Evolutionary conservation across 2,888 invertebrate species (phyloP).

Genomic region (Latrodectus elegans): DNA sequence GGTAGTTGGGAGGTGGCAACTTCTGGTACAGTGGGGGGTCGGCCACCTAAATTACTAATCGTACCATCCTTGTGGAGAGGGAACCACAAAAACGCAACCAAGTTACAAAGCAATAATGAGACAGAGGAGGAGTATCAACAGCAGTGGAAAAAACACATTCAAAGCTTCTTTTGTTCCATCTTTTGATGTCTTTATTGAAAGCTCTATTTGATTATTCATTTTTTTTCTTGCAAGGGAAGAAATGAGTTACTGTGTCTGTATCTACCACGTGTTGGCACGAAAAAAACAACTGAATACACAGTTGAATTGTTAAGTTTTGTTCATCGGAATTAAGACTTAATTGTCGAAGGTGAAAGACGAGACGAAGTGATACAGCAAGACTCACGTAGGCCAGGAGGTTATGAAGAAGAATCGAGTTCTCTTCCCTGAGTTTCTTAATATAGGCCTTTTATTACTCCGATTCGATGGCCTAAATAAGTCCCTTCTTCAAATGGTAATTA

Average conservation of each 20-base stretch:
- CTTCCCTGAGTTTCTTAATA: too few species aligned
- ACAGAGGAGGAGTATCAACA: neutral
- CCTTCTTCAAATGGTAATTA: too few species aligned
- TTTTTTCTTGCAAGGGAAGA: neutral
- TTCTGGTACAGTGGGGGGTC: neutral
- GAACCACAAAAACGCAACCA: neutral
- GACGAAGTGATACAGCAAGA: neutral
- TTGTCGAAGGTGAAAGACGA: slow-evolving; percentile 12
- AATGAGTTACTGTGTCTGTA: neutral
- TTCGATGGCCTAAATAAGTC: too few species aligned
- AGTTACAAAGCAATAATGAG: neutral
- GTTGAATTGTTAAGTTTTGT: neutral
- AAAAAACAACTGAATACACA: neutral
- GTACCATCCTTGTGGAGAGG: neutral
- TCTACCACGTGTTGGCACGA: neutral
- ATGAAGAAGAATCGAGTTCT: too few species aligned
- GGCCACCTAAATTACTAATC: slow-evolving; percentile 1
- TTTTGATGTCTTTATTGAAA: neutral
- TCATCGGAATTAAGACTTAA: neutral
- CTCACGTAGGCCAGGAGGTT: neutral
- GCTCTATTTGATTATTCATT: neutral
- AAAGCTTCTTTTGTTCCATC: neutral
- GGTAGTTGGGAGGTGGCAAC: too few species aligned
- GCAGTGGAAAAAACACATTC: neutral
- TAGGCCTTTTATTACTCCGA: too few species aligned